phyloP scores from a whole-genome alignment of 2,797 vertebrate genomes.

The Chromis chromis region DNA sequence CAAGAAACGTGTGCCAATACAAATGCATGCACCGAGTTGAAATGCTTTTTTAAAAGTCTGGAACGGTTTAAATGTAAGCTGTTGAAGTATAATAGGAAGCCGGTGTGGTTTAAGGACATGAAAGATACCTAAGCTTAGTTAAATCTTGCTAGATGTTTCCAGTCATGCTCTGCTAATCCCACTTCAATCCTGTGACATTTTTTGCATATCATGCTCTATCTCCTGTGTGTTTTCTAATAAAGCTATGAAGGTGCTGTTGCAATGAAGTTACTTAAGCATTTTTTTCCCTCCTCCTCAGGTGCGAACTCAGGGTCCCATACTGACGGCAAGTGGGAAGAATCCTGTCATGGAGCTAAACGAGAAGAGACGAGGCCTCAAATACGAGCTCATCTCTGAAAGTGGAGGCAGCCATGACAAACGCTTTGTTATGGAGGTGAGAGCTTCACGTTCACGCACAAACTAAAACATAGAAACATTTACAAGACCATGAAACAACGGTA shows the following conservation, averaged over 20 bases:
- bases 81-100: constrained; percentile 4
- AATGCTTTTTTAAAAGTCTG: constrained; percentile 4
- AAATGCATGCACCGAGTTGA: not conserved
- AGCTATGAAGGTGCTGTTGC: not conserved
- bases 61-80: not conserved
- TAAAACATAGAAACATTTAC: not conserved
- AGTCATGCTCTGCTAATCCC: not conserved
- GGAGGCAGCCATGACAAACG: constrained; percentile 99
- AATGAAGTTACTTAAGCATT: not conserved
- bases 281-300: constrained; percentile 81
- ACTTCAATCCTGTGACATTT: not conserved
- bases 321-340: constrained; percentile 98
- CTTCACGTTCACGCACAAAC: not conserved
- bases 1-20: not conserved
- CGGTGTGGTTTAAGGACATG: constrained; percentile 3
- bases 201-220: not conserved
- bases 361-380: constrained; percentile 97
- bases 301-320: constrained; percentile 99
- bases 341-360: constrained; percentile 99
- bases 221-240: constrained; percentile 7
- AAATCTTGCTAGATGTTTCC: not conserved
- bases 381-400: constrained; percentile 97
- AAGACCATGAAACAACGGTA: not conserved
- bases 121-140: not conserved
- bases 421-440: constrained; percentile 96